phyloP scores from a whole-genome alignment of 2,888 invertebrate species.

The Drosophila eohydei region DNA sequence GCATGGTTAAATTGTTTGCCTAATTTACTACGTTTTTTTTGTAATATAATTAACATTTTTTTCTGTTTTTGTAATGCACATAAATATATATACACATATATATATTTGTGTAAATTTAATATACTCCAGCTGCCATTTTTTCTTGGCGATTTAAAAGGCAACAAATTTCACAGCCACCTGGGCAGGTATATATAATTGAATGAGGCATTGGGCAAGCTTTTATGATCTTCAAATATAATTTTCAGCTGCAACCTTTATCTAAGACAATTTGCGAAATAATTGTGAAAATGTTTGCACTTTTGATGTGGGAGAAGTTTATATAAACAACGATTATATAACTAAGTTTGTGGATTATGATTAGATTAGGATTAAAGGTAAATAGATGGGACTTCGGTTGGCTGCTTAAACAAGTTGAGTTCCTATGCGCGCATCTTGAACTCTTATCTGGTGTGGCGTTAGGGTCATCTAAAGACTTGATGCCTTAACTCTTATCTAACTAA shows the following conservation, averaged over 20 bases:
- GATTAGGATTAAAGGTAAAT: neutral
- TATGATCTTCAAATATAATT: slow-evolving; percentile 35
- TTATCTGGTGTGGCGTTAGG: neutral
- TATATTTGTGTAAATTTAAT: slow-evolving; percentile 12
- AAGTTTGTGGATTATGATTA: neutral
- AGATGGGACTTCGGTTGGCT: too few relatives aligned
- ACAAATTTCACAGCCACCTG: slow-evolving; percentile 73
- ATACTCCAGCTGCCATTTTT: slow-evolving; percentile 13
- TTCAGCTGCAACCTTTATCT: slow-evolving; percentile 21
- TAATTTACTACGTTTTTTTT: slow-evolving; percentile 62
- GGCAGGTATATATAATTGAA: slow-evolving; percentile 64
- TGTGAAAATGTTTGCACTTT: slow-evolving; percentile 8
- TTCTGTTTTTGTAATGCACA: neutral
- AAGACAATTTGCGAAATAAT: slow-evolving; percentile 10
- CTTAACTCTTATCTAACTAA: neutral
- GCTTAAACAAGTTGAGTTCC: neutral
- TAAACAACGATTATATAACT: slow-evolving; percentile 16
- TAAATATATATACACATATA: slow-evolving; percentile 13
- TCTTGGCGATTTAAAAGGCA: slow-evolving; percentile 55
- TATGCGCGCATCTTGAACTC: neutral
- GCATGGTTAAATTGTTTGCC: slow-evolving; percentile 79
- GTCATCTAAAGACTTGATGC: neutral
- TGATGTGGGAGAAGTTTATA: neutral
- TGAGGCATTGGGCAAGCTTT: slow-evolving; percentile 37
- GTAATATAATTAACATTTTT: slow-evolving; percentile 77